Evolutionary conservation across 2,797 vertebrate species (phyloP), one percentile per base, ranked within the genome.

Genomic region (Cephalopachus bancanus): DNA sequence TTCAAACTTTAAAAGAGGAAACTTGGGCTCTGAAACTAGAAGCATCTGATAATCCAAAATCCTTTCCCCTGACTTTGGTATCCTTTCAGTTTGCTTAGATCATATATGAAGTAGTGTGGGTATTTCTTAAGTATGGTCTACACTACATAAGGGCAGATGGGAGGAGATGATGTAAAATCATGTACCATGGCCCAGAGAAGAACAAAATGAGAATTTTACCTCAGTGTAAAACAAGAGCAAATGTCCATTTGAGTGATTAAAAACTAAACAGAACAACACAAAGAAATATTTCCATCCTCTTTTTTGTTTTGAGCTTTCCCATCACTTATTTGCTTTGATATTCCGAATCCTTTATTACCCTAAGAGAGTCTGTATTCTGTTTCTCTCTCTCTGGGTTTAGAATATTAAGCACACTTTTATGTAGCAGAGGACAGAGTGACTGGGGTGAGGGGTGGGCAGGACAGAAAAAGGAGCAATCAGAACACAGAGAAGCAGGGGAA

Each of bases 121-220:
- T 6, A 30, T 60, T 69, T 76, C 69, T 20, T 65, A 64, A 55
- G 12, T 3, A 0, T 15, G 12, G 19, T 60, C 17, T 83, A 5
- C 16, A 60, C n/a, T 30, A 20, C 0, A 0, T 19, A n/a, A 16
- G 1, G 1, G 22, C 12, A 20, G 19, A 10, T 14, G 10, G 12
- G 69, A 37, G 7, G 26, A 3, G 11, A 22, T 59, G 17, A 49
- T 1, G 0, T 19, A 51, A 79, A 76, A 5, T 26, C 26, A 37
- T 10, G n/a, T 8, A 8, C 51, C 2, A 0, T 37, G 30, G 71
- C 3, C 51, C 59, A 49, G 67, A 26, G 7, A 28, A 67, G 85
- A 88, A 44, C 4, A 14, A 64, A 59, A 60, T 0, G 14, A 4
- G 15, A 44, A 60, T 75, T 60, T 49, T 24, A 28, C 1, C 17